phyloP scores from a whole-genome alignment of 2,888 invertebrate species.

The Orchesellides sinensis region DNA sequence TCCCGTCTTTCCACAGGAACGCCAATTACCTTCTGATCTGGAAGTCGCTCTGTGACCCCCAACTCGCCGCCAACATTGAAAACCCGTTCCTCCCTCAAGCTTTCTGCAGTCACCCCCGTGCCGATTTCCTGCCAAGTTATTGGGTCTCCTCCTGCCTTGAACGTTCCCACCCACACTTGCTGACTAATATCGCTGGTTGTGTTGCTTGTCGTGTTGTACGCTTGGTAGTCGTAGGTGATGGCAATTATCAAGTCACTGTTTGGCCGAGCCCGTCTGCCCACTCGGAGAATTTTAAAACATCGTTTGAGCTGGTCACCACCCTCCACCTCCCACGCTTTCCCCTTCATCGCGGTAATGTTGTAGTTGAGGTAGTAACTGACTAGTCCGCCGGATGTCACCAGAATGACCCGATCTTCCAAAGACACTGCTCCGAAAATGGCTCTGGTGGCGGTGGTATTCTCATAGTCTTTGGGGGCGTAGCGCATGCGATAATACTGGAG shows the following conservation, averaged over 20 bases:
- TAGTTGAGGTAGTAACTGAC: slow-evolving; percentile 55
- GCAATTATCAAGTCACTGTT: slow-evolving; percentile 58
- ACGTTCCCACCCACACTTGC: slow-evolving; percentile 51
- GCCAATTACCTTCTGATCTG: slow-evolving; percentile 17
- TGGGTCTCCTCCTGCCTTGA: slow-evolving; percentile 2
- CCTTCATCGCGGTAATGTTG: slow-evolving; percentile 41
- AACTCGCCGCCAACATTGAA: slow-evolving; percentile 48
- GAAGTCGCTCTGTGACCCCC: slow-evolving; percentile 23
- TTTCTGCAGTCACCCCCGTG: not conserved
- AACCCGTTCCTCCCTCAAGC: slow-evolving; percentile 29
- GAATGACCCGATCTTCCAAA: slow-evolving; percentile 62
- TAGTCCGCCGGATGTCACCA: slow-evolving; percentile 65
- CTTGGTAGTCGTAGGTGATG: slow-evolving; percentile 62
- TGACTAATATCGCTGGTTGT: not conserved
- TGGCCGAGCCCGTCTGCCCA: slow-evolving; percentile 18
- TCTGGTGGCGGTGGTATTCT: not conserved
- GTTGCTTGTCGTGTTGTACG: not conserved
- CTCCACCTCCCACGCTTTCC: slow-evolving; percentile 35
- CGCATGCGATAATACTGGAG: slow-evolving; percentile 52
- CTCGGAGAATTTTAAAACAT: slow-evolving; percentile 68
- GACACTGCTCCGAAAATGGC: slow-evolving; percentile 60
- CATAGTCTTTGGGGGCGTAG: slow-evolving; percentile 28
- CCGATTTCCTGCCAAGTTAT: slow-evolving; percentile 38
- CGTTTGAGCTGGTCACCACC: slow-evolving; percentile 48
- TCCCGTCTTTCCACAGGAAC: slow-evolving; percentile 26